Evolutionary conservation across 1,140 invertebrate species (phyloP), one percentile per base, ranked within the genome.

Genomic region (Drosophila melanica): DNA sequence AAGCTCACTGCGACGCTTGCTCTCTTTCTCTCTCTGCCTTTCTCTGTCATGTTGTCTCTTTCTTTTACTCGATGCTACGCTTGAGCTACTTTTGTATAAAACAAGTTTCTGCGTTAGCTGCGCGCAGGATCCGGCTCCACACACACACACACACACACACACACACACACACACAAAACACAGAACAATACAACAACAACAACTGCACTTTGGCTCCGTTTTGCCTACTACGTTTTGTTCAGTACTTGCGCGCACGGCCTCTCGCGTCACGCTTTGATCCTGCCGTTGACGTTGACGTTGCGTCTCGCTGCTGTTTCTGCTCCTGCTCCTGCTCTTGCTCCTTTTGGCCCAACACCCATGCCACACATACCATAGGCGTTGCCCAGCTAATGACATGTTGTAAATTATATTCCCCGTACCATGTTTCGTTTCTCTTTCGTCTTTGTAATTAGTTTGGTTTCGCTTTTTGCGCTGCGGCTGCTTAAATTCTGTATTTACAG

Each of bases 331-430:
- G 39, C 51, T 68, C 37, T 27, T 47, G 45, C 50, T 69, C 37
- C 55, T 67, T 60, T 48, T 35, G 30, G 50, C 50, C 50, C 44
- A 27, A 62, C 66, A 51, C 65, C 57, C 67, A 70, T 58, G 58
- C 51, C 58, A 50, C 65, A 45, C 39, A 75, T 30, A 60, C 54
- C 27, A 62, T 67, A 89, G 85, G 85, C 84, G 84, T 89, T 80
- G 77, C 77, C 80, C 74, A 65, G 53, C 77, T 90, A 90, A 89
- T 89, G 85, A 89, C 80, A 89, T 90, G 84, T 84, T 90, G 80
- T 89, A 89, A 89, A 84, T 89, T 89, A 90, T 89, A 71, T 77
- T 81, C 48, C 55, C 67, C 62, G 48, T 50, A 33, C 30, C 37
- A 54, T 62, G 33, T 65, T 45, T 73, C 51, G 48, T 57, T 53